Percentiles rank a stretch among this genome's conserved stretches.
These are phyloP conservation scores for Julus scandinavius DNA, from an alignment of 2,888 invertebrate species.

Conservation along the genomic window DNA sequence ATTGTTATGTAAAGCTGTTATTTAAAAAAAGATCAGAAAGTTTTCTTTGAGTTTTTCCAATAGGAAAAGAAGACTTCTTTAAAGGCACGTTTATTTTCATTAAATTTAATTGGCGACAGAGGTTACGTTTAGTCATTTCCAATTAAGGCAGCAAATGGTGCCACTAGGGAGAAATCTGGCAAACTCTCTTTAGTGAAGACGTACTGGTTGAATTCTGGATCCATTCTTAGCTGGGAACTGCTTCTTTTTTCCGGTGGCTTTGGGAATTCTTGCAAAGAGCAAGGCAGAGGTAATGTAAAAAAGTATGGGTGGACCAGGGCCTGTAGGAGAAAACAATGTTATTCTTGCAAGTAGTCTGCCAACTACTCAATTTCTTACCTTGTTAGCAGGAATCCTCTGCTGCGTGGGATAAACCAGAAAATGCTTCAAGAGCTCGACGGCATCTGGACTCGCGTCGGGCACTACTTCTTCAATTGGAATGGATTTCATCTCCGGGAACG, in stretches of 20 bases:
- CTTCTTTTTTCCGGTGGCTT: conserved; percentile 68
- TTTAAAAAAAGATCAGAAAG: too few relatives aligned
- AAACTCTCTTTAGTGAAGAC: conserved; percentile 37
- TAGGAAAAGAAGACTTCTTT: background rate
- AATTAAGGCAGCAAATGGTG: conserved; percentile 21
- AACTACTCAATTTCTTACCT: conserved; percentile 68
- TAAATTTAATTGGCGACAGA: background rate
- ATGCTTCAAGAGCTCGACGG: conserved; percentile 78
- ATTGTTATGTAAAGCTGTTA: too few relatives aligned
- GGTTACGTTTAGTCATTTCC: conserved; percentile 1
- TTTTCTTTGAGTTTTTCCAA: background rate
- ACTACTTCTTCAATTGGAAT: conserved; percentile 82
- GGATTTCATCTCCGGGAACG: conserved; percentile 83
- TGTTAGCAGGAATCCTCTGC: conserved; percentile 78
- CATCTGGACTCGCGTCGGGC: conserved; percentile 79
- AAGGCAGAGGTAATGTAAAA: conserved; percentile 75
- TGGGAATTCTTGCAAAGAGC: conserved; percentile 75
- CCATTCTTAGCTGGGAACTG: conserved; percentile 46
- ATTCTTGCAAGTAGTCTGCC: conserved; percentile 53
- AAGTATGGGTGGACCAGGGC: conserved; percentile 81
- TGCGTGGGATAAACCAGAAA: conserved; percentile 84
- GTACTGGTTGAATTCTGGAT: conserved; percentile 47
- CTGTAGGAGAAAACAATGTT: conserved; percentile 68
- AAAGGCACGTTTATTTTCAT: background rate
- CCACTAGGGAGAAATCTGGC: conserved; percentile 19